A percentile compares a stretch with the other conserved stretches of the same genome.
Evolutionary conservation across 2,888 invertebrate species (phyloP).

Genomic region (Rhagonycha fulva): DNA sequence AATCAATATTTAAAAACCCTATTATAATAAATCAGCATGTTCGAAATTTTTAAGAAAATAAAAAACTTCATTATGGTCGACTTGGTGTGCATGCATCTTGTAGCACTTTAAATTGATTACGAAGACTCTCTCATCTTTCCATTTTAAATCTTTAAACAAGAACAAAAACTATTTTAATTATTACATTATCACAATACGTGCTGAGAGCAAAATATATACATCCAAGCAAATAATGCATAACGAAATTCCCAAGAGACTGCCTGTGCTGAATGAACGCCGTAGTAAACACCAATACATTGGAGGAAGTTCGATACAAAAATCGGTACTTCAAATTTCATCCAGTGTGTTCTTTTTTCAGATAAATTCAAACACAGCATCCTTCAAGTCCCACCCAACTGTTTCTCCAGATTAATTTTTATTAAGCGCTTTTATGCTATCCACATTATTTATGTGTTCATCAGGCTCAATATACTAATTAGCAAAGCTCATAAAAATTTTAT

Average conservation of each 20-base stretch:
- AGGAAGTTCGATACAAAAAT: not conserved
- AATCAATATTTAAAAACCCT: constrained; percentile 36
- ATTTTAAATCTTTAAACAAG: not conserved
- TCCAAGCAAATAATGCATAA: not conserved
- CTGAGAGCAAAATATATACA: not conserved
- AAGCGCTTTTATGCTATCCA: not conserved
- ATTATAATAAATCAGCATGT: constrained; percentile 30
- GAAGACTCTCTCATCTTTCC: not conserved
- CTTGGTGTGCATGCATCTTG: not conserved
- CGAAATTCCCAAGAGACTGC: not conserved
- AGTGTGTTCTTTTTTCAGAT: not conserved
- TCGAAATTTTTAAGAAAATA: not conserved
- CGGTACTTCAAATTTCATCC: not conserved
- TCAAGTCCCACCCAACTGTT: not conserved
- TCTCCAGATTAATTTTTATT: not conserved
- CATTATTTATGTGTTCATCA: not conserved
- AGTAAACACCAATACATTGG: not conserved
- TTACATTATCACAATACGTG: not conserved
- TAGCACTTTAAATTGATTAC: not conserved
- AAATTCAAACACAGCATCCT: not conserved
- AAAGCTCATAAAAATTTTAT: not conserved
- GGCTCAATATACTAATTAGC: not conserved
- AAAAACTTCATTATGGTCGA: not conserved
- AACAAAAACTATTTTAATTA: not conserved
- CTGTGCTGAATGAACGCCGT: not conserved